Base-by-base conservation (phyloP, 2,888 invertebrate genomes). In the Chymomyza amoena region DNA sequence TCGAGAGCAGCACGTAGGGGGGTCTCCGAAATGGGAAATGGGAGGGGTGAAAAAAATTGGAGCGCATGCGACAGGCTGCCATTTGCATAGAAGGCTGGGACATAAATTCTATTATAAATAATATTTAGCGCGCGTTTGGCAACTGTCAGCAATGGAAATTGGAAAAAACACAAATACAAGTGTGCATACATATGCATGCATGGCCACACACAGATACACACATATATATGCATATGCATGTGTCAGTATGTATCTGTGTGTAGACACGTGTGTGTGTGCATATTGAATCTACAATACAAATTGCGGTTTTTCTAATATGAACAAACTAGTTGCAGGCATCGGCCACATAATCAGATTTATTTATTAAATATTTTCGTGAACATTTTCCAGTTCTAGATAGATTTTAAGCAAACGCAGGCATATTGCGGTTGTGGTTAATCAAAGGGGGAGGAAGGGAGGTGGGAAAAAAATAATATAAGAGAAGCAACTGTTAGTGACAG, bases 41-140 rank as follows among this genome's bases (percentile, higher is more conserved):
- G n/a, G n/a, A n/a, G n/a, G n/a, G n/a, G n/a, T n/a, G n/a, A 32
- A 50, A 52, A 1, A 78, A 82, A 81, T 72, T 77, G 84, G 72
- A 75, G 59, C 79, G 72, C 57, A 39, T 71, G 76, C 78, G 76
- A 70, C 74, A 62, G 76, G 66, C 79, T 79, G 85, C 81, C 83
- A 85, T 85, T 81, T 85, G 86, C 83, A 84, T 85, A 74, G 79
- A 61, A 66, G 64, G 68, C 80, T 20, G 83, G 83, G 83, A 32
- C 83, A 84, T 83, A 84, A 84, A 84, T 85, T 85, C 81, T 83
- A 81, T 84, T 84, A 84, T 84, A 84, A 84, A 84, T 85, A 84
- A 83, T 86, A 83, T 84, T 83, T 83, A 81, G 70, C 68, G 76
- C 75, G 79, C 76, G 69, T 78, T 84, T 84, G 80, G 84, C 87